These are phyloP conservation scores for Puma concolor DNA, from an alignment of 2,113 vertebrate species.

Conservation along the genomic window DNA sequence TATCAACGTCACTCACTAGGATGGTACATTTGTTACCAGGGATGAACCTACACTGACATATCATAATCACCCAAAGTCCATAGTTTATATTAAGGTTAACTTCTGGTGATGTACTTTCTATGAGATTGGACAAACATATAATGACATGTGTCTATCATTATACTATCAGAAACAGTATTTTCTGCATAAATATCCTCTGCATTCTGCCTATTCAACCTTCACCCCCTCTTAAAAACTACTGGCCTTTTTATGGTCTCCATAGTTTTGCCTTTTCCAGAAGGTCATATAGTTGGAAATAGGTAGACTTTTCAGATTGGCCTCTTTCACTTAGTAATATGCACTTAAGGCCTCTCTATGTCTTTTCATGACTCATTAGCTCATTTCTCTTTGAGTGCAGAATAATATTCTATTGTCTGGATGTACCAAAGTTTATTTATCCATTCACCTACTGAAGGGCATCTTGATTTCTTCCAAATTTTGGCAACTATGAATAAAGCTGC, in stretches of 20 bases:
- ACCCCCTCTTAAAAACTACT: not conserved
- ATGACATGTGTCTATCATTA: not conserved
- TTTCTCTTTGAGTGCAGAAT: not conserved
- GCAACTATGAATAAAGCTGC: not conserved
- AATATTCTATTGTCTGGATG: not conserved
- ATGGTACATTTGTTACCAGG: not conserved
- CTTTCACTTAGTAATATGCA: not conserved
- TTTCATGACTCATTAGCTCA: not conserved
- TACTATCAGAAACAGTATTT: not conserved
- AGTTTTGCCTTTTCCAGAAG: not conserved
- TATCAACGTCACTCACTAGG: not conserved
- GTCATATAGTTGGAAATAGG: not conserved
- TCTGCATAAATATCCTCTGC: not conserved
- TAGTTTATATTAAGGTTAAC: not conserved
- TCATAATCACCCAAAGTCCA: not conserved
- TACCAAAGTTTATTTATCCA: not conserved
- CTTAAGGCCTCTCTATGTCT: not conserved
- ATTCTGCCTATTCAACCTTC: not conserved
- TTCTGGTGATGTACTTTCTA: not conserved
- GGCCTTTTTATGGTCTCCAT: not conserved
- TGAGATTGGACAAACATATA: not conserved
- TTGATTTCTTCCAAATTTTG: not conserved
- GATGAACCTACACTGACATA: not conserved
- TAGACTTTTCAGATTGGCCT: not conserved
- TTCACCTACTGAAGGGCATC: not conserved